Base-by-base conservation (phyloP, 2,888 invertebrate species). In the Plagodis dolabraria region DNA sequence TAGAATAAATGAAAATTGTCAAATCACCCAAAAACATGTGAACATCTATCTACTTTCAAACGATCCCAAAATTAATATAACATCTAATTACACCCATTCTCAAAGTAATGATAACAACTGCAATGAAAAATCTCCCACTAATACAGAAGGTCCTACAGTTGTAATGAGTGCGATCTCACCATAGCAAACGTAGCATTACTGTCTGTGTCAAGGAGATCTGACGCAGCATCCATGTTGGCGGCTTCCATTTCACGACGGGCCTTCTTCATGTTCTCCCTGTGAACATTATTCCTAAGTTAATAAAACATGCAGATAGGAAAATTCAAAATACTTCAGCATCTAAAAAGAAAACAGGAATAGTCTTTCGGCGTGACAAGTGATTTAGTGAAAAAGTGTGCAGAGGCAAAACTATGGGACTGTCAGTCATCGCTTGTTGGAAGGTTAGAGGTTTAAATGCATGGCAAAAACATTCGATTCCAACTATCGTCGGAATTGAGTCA, bases 151-250 rank as follows among this genome's bases (percentile, higher is more conserved):
- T 63, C 44, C 52, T 60, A 64, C 63, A 11, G 44, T 54, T 55
- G 63, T 43, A 64, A 60, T 58, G 63, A 72, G 65, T 64, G 67
- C 83, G 85, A 84, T 92, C 94, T 95, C 95, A 98, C 98, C 98
- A 98, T 98, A 82, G 97, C 97, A 87, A 98, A 98, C 64, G 97
- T 97, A 60, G 97, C 96, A 79, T 97, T 95, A 87, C 97, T 97
- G 86, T 98, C 98, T 36, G 96, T 96, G 80, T 98, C 98, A 79
- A 97, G 93, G 67, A 97, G 94, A 84, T 97, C 97, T 44, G 97
- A 96, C 48, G 97, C 95, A 45, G 97, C 97, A 79, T 98, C 98
- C 93, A 97, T 94, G 70, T 96, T 96, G n/a, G 95, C 95, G 71
- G 97, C 96, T 87, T 98, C 97, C 93, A 97, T 94, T 90, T 98